These are phyloP conservation scores for Dolichopus griseipennis DNA, from an alignment of 2,888 invertebrate species.

Conservation along the genomic window DNA sequence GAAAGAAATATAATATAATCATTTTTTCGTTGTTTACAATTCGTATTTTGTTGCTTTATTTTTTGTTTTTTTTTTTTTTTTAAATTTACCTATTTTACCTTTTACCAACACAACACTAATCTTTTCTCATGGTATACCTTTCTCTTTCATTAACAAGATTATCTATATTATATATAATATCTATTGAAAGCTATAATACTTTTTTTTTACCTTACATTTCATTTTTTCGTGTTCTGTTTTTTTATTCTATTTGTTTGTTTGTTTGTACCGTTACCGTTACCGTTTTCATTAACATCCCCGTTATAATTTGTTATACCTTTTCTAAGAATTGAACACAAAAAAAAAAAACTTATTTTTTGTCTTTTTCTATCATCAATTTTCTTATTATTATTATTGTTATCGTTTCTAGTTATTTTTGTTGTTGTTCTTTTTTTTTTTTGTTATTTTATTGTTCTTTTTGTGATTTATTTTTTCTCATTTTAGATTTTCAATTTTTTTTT, in stretches of 20 bases:
- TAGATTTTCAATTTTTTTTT: background rate
- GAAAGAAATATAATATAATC: no score
- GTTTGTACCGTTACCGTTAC: no score
- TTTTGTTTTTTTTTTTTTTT: background rate
- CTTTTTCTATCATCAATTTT: no score
- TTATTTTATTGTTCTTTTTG: no score
- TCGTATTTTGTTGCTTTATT: background rate
- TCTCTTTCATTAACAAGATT: background rate
- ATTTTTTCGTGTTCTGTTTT: background rate
- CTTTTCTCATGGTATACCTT: background rate
- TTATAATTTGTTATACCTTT: no score
- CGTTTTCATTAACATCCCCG: no score
- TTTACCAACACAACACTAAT: background rate
- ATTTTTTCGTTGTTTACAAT: no score
- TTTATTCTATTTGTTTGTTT: background rate
- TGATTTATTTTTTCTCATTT: no score
- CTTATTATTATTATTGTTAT: background rate
- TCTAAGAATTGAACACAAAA: no score
- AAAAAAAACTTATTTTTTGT: no score
- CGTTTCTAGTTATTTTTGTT: background rate
- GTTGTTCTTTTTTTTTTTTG: no score
- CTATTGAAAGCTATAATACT: background rate
- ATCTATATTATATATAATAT: background rate
- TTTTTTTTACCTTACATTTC: background rate
- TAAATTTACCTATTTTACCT: background rate